Conservation (phyloP, 2,888 invertebrate species). For the Leuctra nigra region DNA sequence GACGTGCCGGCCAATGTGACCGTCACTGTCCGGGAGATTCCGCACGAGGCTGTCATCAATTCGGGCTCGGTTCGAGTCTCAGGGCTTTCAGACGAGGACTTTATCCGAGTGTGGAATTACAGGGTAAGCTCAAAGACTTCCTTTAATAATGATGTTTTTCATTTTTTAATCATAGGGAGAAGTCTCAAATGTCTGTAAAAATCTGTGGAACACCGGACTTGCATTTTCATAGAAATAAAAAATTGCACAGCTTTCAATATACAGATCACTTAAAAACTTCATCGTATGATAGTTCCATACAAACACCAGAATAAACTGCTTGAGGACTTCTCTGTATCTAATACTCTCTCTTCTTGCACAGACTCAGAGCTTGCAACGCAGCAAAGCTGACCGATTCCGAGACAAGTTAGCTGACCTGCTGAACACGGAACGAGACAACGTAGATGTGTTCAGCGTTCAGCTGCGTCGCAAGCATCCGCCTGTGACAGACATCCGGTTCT, state of each 20-base stretch:
- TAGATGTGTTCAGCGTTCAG: constrained; percentile 96
- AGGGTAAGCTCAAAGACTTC: constrained; percentile 47
- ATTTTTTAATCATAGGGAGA: no score
- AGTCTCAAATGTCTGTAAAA: no score
- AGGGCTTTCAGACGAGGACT: constrained; percentile 93
- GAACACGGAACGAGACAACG: constrained; percentile 78
- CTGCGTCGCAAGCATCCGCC: constrained; percentile 78
- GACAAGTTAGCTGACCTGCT: constrained; percentile 82
- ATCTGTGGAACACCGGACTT: no score
- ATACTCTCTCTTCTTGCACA: constrained; percentile 31
- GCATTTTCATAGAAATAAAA: no score
- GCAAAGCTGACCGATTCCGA: constrained; percentile 83
- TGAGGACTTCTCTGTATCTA: no score
- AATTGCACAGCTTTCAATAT: no score
- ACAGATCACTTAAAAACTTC: no score
- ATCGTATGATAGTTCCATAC: no score
- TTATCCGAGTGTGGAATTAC: constrained; percentile 91
- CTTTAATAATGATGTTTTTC: no score
- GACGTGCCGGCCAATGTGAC: constrained; percentile 96
- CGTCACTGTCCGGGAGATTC: constrained; percentile 88
- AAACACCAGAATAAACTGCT: no score
- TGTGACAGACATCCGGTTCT: constrained; percentile 85
- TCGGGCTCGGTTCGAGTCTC: constrained; percentile 91
- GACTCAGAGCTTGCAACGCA: constrained; percentile 74
- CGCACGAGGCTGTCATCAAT: constrained; percentile 91